These are phyloP conservation scores for Sepioteuthis lessoniana DNA, from an alignment of 2,888 invertebrate genomes.

Conservation along the genomic window DNA sequence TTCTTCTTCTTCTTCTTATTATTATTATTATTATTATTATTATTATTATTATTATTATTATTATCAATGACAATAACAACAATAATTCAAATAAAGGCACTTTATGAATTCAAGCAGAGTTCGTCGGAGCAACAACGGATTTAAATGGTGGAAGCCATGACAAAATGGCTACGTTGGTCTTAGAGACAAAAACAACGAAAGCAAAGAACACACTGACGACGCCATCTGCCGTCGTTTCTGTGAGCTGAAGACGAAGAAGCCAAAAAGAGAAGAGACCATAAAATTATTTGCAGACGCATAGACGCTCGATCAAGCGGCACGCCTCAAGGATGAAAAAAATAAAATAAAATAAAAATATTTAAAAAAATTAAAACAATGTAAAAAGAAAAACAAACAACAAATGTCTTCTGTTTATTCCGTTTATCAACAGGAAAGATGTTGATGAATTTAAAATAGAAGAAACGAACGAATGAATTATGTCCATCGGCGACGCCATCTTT, in stretches of 20 bases:
- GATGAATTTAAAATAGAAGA: background rate
- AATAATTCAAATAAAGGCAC: no score
- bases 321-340: background rate
- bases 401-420: background rate
- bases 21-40: no score
- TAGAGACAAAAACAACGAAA: background rate
- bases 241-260: background rate
- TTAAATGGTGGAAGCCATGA: background rate
- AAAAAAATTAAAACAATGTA: background rate
- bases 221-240: background rate
- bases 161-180: background rate
- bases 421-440: constrained; percentile 21
- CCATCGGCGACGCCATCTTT: background rate
- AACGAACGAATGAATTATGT: background rate
- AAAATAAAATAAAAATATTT: no score
- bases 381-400: background rate
- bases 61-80: no score
- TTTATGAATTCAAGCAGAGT: no score
- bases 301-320: background rate
- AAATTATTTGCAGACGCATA: background rate
- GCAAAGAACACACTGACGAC: background rate
- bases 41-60: no score
- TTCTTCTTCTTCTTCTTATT: no score
- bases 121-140: background rate
- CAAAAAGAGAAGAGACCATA: background rate